Evolutionary conservation across 2,888 invertebrate species (phyloP).

Genomic region (Thera britannica): DNA sequence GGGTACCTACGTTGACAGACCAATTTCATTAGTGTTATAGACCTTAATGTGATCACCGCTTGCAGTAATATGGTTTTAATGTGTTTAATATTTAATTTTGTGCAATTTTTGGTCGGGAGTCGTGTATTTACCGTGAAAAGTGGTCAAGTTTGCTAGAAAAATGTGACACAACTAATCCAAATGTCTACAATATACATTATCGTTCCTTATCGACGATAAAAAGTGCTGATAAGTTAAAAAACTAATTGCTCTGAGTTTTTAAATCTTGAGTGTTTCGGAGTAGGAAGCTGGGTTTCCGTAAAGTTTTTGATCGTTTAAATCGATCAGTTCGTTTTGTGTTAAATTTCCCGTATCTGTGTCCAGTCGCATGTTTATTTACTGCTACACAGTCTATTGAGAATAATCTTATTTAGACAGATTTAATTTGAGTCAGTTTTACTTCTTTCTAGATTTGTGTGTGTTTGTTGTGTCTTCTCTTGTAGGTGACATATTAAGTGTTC

Average conservation of each 20-base stretch:
- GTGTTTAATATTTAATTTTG: background rate
- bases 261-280: conserved; percentile 11
- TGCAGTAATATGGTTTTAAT: conserved; percentile 1
- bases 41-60: conserved; percentile 6
- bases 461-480: background rate
- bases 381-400: conserved; percentile 5
- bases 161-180: conserved; percentile 14
- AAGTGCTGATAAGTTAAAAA: conserved; percentile 13
- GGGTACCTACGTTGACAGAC: conserved; percentile 24
- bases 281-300: conserved; percentile 21
- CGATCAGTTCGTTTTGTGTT: background rate
- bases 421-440: background rate
- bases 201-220: conserved; percentile 27
- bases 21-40: conserved; percentile 14
- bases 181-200: conserved; percentile 1
- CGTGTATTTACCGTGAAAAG: background rate
- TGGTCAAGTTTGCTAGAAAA: background rate
- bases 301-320: background rate
- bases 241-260: conserved; percentile 23
- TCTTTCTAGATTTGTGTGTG: background rate
- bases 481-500: background rate
- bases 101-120: no score
- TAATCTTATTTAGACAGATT: background rate
- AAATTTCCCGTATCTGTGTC: conserved; percentile 4
- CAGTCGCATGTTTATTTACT: background rate